Evolutionary conservation across 2,797 vertebrate species (phyloP).

Genomic region (Morus bassanus): DNA sequence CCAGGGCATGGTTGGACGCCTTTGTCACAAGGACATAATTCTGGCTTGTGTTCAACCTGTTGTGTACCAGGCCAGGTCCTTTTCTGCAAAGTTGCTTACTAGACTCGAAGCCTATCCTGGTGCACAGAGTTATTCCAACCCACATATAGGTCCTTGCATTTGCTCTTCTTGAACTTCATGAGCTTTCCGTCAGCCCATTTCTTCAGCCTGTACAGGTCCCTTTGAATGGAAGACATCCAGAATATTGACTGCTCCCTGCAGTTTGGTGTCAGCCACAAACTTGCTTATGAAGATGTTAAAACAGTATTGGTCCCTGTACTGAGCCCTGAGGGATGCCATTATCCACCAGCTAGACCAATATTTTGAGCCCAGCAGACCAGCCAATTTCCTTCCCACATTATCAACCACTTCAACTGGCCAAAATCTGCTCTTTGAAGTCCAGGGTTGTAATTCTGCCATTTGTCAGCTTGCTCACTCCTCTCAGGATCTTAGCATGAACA

Average conservation of each 20-base stretch:
- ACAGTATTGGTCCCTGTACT: not conserved
- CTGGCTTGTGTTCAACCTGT: not conserved
- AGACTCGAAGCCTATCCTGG: not conserved
- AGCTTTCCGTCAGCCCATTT: not conserved
- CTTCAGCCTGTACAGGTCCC: not conserved
- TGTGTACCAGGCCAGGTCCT: not conserved
- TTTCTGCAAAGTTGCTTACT: not conserved
- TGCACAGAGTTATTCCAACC: not conserved
- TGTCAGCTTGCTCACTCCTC: not conserved
- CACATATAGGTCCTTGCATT: not conserved
- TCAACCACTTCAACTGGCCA: not conserved
- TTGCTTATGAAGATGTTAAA: not conserved
- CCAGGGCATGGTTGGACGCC: fast-evolving
- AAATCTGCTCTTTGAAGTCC: not conserved
- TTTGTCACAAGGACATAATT: not conserved
- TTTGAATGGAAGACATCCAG: not conserved
- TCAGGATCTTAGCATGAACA: not conserved
- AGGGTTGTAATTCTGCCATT: not conserved
- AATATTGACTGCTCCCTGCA: not conserved
- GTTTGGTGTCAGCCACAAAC: not conserved
- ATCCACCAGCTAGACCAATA: not conserved
- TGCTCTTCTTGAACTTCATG: not conserved
- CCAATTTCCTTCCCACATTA: not conserved
- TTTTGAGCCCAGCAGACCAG: not conserved
- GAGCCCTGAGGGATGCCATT: not conserved